Base-by-base conservation (phyloP, 2,888 invertebrate species). In the Arge pagana region DNA sequence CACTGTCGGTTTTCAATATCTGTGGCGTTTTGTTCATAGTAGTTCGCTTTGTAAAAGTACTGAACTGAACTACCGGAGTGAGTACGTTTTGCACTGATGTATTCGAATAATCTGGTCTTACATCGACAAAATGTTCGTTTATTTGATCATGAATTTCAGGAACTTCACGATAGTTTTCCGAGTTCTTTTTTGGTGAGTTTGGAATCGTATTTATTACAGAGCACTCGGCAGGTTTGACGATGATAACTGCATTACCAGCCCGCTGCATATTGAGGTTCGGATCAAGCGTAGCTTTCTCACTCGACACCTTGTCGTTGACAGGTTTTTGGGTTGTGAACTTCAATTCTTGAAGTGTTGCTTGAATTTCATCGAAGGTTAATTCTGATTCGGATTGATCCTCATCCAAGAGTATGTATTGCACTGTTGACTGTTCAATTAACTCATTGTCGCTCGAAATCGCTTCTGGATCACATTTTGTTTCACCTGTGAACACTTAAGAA, bases 361-460 rank as follows among this genome's bases (percentile, higher is more conserved):
- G 65, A 39, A 76, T 66, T 7, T 76, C 76, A 18, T 72, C 76
- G 24, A 72, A 74, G 1, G 76, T 76, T 36, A 76, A 53, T 52
- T 76, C 76, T 1, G 68, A 64, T 35, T 76, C 75, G 0, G 74
- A 68, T 24, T 65, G 62, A 18, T 72, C 70, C n/a, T 60, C 65
- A 19, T 70, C 68, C 10, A 67, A 65, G 4, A 76, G 54, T 23
- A 76, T 68, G 50, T 69, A 67, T 54, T 76, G 72, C 21, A 75
- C 76, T 10, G 76, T 76, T 8, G 74, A 72, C 36, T 69, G 66
- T 39, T 72, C 67, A 15, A 72, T 37, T 16, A 72, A 45, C 55
- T 73, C 74, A 23, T 50, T 58, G 5, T 68, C 65, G 35, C 61
- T 63, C 40, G 65, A 63, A 4, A 55, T 10, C 4, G 60, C 60